phyloP scores from a whole-genome alignment of 2,797 vertebrate species.

The Sphenopsis melanotis region DNA sequence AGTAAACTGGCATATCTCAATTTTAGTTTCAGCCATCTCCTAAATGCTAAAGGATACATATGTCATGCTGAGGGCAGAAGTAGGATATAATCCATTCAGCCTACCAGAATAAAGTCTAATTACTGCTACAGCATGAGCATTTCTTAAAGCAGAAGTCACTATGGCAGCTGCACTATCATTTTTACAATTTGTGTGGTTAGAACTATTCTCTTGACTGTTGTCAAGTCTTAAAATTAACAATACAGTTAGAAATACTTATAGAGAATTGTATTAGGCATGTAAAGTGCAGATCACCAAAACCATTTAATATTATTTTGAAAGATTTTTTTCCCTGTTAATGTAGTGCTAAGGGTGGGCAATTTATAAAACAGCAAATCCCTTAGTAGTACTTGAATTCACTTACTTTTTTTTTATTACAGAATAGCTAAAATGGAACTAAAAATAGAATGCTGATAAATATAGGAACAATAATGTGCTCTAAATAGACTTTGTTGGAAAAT shows the following conservation, averaged over 20 bases:
- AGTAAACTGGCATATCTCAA: background rate
- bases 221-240: background rate
- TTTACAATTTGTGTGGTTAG: background rate
- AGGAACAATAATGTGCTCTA: background rate
- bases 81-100: background rate
- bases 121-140: background rate
- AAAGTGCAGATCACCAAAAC: background rate
- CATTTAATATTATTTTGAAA: background rate
- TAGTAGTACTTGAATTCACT: background rate
- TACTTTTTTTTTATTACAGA: background rate
- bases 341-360: background rate
- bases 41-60: background rate
- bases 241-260: background rate
- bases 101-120: background rate
- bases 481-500: background rate
- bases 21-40: background rate
- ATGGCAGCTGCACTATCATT: background rate
- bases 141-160: background rate
- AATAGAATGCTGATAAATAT: background rate
- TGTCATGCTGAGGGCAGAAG: background rate
- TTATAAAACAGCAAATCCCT: background rate
- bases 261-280: background rate
- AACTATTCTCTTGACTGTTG: background rate
- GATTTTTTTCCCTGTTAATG: background rate
- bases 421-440: background rate